phyloP scores from a whole-genome alignment of 2,113 vertebrate genomes.

The Vicugna pacos region DNA sequence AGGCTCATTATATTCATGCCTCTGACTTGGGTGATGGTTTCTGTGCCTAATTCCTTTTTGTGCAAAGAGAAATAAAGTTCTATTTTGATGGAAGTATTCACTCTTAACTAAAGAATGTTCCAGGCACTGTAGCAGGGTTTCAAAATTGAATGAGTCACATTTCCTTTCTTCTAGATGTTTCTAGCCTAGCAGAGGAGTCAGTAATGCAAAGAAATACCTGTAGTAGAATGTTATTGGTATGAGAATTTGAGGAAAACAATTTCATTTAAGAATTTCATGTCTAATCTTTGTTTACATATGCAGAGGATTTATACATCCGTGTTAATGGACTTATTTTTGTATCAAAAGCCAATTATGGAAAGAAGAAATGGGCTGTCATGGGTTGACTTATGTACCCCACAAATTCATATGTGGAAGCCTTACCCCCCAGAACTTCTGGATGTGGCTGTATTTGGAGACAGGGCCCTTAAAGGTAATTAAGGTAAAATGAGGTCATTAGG shows the following conservation, averaged over 20 bases:
- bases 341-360: not conserved
- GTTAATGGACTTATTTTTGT: not conserved
- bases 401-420: not conserved
- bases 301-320: not conserved
- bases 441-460: not conserved
- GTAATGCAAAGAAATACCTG: not conserved
- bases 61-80: not conserved
- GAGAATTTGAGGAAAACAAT: not conserved
- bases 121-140: not conserved
- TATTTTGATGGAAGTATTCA: not conserved
- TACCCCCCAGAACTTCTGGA: not conserved
- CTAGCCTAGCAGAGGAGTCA: not conserved
- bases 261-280: not conserved
- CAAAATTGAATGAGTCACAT: too few relatives aligned
- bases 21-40: not conserved
- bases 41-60: not conserved
- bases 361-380: not conserved
- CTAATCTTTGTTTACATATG: not conserved
- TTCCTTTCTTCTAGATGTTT: not conserved
- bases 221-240: accelerated
- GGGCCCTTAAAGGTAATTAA: not conserved
- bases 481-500: not conserved
- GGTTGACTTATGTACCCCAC: too few relatives aligned
- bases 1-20: not conserved
- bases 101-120: not conserved